Base-by-base conservation (phyloP, 2,888 invertebrate genomes). In the Esperia sulphurella region DNA sequence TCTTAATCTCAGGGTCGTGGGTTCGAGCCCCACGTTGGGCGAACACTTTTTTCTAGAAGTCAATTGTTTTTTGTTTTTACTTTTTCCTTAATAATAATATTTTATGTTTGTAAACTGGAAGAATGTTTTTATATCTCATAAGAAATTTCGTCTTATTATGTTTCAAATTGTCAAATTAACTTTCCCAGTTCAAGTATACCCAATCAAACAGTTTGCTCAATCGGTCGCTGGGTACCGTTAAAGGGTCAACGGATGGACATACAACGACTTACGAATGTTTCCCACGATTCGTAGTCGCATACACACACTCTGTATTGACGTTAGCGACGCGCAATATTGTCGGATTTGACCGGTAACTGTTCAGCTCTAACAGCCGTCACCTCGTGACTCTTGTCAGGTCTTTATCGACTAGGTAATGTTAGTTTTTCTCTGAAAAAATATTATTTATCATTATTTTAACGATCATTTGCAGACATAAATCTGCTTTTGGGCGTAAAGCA, bases 1-100 rank as follows among this genome's bases (percentile, higher is more conserved):
- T 91, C 91, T 91, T 91, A 91, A 91, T 91, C 91, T 91, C 91
- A 91, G 91, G 91, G 91, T 91, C 91, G 91, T 91, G 91, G 91
- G 91, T 91, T 91, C 91, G 91, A 91, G 91, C 91, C 91, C 91
- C 91, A 91, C 91, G 91, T 91, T 91, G 91, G 91, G 91, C 90
- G 88, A 49, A 54, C 44, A 39, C 57, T 57, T 68, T 74, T 78
- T 49, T 8, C 55, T 42, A n/a, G n/a, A n/a, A n/a, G n/a, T n/a
- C n/a, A n/a, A 42, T 40, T 46, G 33, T 47, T 42, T 37, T 48
- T 43, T 42, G 46, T 33, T 31, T 28, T 21, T 44, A 41, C 41
- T 21, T 42, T 14, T 38, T 43, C 46, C 33, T 44, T 21, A 45
- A 14, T 13, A 8, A 40, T 50, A 21, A 14, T 41, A 48, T 37